Percentiles rank a stretch among this genome's conserved stretches.
Evolutionary conservation across 1,140 invertebrate species (phyloP).

Genomic region (Arion vulgaris): DNA sequence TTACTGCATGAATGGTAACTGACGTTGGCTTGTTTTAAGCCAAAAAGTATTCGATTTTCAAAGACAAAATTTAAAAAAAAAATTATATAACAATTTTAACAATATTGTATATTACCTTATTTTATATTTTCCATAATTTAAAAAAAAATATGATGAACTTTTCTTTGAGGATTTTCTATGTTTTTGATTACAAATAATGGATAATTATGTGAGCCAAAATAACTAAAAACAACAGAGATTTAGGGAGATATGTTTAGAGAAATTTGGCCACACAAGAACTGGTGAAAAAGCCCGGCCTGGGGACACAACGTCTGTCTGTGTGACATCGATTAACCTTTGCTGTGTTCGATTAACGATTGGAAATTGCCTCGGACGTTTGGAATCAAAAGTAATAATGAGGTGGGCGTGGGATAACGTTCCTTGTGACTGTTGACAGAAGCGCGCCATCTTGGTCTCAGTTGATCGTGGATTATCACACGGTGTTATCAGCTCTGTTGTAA

Average conservation of each 20-base stretch:
- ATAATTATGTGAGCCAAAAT: no score
- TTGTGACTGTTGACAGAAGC: not conserved
- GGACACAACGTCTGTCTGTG: not conserved
- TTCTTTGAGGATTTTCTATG: no score
- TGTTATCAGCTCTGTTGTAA: not conserved
- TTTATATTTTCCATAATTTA: no score
- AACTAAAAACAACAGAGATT: no score
- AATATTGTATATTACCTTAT: no score
- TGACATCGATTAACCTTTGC: not conserved
- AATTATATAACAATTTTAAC: no score
- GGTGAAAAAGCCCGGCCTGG: not conserved
- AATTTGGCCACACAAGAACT: no score
- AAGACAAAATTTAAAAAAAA: not conserved
- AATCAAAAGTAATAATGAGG: not conserved
- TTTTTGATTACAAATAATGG: no score
- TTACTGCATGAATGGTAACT: not conserved
- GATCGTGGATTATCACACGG: not conserved
- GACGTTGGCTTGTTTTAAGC: not conserved
- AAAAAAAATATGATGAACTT: no score
- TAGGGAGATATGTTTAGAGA: no score
- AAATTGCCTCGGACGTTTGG: not conserved
- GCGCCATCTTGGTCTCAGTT: not conserved
- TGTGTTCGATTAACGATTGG: not conserved
- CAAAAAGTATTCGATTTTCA: no score
- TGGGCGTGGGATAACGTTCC: not conserved